Conservation (phyloP, 2,113 vertebrate genomes). For the Hirundichthys speculiger region DNA sequence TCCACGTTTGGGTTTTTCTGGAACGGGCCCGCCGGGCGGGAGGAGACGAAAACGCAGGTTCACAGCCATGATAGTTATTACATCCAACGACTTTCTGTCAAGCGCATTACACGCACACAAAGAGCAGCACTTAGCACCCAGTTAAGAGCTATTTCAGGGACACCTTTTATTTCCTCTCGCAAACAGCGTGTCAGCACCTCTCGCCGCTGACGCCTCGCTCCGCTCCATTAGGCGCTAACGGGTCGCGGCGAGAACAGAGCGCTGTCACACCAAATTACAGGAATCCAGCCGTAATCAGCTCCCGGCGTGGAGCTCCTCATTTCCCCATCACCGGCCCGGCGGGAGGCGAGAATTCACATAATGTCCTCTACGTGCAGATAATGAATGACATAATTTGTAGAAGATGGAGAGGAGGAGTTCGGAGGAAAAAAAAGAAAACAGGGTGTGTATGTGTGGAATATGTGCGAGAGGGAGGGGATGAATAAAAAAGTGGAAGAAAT, state of each 20-base stretch:
- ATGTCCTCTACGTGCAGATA: background rate
- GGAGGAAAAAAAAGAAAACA: too few species aligned
- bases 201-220: constrained; percentile 51
- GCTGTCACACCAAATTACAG: constrained; percentile 32
- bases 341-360: background rate
- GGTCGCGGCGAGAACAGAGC: constrained; percentile 18
- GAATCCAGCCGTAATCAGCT: constrained; percentile 51
- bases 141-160: constrained; percentile 72
- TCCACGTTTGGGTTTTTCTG: constrained; percentile 10
- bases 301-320: constrained; percentile 34
- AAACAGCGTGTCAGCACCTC: constrained; percentile 60
- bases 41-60: constrained; percentile 13
- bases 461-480: too few species aligned
- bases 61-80: constrained; percentile 24
- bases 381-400: background rate
- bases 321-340: constrained; percentile 16
- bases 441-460: too few species aligned
- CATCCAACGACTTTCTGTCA: constrained; percentile 32
- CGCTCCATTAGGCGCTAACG: constrained; percentile 59
- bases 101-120: constrained; percentile 21
- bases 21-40: constrained; percentile 4
- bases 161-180: constrained; percentile 56
- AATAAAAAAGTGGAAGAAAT: too few species aligned
- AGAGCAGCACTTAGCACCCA: constrained; percentile 49
- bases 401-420: too few species aligned